Evolutionary conservation across 2,888 invertebrate species (phyloP).

Genomic region (Trichogramma dendrolimi): DNA sequence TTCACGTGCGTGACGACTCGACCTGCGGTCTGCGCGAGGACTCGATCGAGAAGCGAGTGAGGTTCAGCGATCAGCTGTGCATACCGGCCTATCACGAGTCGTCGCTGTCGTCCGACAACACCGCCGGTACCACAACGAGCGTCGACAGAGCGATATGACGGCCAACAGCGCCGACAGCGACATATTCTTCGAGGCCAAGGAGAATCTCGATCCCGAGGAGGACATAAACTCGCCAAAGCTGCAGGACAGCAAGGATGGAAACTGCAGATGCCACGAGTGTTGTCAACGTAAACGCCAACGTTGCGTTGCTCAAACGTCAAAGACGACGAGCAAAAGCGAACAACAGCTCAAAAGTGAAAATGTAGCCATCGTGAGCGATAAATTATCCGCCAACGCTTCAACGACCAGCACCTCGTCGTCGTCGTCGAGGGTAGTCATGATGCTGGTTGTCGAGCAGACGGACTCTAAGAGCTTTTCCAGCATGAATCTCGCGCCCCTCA

Average conservation of each 20-base stretch:
- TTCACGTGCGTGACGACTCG: no score
- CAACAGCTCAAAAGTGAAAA: not conserved
- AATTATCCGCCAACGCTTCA: not conserved
- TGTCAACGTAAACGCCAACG: not conserved
- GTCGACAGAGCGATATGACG: not conserved
- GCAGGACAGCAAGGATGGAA: no score
- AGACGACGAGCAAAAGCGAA: constrained; percentile 4
- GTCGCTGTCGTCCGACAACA: not conserved
- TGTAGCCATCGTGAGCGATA: not conserved
- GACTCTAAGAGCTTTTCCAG: constrained; percentile 22
- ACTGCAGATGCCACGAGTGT: not conserved
- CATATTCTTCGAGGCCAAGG: constrained; percentile 20
- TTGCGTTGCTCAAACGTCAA: not conserved
- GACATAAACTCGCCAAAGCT: not conserved
- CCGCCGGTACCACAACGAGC: not conserved
- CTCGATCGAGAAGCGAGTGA: constrained; percentile 19
- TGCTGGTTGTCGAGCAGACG: constrained; percentile 40
- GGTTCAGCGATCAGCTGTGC: constrained; percentile 8
- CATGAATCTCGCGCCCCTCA: constrained; percentile 37
- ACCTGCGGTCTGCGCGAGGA: constrained; percentile 10
- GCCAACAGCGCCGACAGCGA: constrained; percentile 11
- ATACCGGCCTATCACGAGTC: not conserved
- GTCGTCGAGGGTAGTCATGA: constrained; percentile 45
- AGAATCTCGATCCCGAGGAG: constrained; percentile 10
- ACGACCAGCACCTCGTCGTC: constrained; percentile 12